A percentile compares a stretch with the other conserved stretches of the same genome.
phyloP scores from a whole-genome alignment of 2,888 invertebrate genomes.

The Abscondita cerata region DNA sequence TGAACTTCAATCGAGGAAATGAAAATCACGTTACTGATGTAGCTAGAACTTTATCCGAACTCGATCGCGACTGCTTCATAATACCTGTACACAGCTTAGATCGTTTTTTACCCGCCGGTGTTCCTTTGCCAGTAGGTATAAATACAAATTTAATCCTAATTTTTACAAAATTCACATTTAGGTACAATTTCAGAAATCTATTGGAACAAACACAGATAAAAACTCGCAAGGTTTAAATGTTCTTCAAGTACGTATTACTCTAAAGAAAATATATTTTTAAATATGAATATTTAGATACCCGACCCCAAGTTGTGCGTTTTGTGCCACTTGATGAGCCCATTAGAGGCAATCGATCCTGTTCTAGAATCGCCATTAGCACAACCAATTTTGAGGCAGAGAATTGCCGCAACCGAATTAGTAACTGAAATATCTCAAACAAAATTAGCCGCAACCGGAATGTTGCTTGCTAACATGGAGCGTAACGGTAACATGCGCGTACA shows the following conservation, averaged over 20 bases:
- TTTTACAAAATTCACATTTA: conserved; percentile 4
- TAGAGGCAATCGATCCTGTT: conserved; percentile 85
- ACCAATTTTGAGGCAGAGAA: conserved; percentile 79
- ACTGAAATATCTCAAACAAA: conserved; percentile 78
- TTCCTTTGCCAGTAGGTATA: conserved; percentile 71
- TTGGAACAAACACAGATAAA: conserved; percentile 49
- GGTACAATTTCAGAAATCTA: conserved; percentile 50
- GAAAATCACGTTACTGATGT: conserved; percentile 46
- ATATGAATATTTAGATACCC: conserved; percentile 64
- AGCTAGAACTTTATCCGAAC: conserved; percentile 76
- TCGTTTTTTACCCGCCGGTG: conserved; percentile 88
- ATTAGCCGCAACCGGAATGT: conserved; percentile 80
- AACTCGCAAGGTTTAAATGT: conserved; percentile 54
- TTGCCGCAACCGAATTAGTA: conserved; percentile 78
- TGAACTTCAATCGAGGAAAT: conserved; percentile 50
- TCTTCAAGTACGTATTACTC: conserved; percentile 53
- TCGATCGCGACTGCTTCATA: conserved; percentile 91
- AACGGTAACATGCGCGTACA: conserved; percentile 64
- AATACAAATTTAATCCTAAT: conserved; percentile 4
- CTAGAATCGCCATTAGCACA: conserved; percentile 84
- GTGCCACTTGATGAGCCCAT: conserved; percentile 88
- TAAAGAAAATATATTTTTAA: not conserved
- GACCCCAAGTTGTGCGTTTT: conserved; percentile 89
- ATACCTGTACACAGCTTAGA: conserved; percentile 89
- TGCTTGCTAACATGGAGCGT: conserved; percentile 89